Conservation (phyloP, 2,113 vertebrate genomes). For the Fregata magnificens region DNA sequence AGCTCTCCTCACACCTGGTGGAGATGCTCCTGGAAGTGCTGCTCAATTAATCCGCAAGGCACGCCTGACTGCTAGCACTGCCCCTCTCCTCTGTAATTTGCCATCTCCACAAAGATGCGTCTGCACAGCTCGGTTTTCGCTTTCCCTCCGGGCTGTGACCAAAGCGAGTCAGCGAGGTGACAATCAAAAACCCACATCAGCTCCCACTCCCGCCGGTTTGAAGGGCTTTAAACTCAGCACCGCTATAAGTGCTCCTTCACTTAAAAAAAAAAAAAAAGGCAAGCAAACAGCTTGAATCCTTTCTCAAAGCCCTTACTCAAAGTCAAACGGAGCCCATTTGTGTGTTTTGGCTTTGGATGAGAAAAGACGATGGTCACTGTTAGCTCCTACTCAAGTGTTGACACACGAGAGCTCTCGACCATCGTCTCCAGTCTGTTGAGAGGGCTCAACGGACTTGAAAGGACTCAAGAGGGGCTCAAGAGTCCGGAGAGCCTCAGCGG, state of each 20-base stretch:
- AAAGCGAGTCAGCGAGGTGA: accelerated
- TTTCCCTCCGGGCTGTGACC: background rate
- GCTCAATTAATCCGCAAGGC: background rate
- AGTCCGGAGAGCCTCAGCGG: background rate
- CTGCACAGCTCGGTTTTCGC: accelerated
- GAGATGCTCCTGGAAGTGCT: background rate
- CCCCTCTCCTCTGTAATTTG: background rate
- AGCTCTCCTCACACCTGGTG: accelerated
- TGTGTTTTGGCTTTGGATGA: background rate
- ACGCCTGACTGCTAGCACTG: background rate
- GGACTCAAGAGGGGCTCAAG: background rate
- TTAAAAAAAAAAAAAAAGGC: too few relatives aligned
- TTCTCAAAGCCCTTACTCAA: background rate
- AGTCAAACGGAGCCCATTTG: background rate
- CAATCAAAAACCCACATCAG: background rate
- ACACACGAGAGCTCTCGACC: accelerated
- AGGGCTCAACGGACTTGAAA: background rate
- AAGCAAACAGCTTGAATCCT: background rate
- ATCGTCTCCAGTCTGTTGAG: background rate
- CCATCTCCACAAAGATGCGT: accelerated
- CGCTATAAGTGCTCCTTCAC: accelerated
- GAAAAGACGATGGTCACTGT: background rate
- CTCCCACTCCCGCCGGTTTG: accelerated
- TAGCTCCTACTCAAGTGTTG: background rate
- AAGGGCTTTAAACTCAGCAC: background rate